Percentiles rank a stretch among this genome's conserved stretches.
Conservation (phyloP, 2,888 invertebrate species). For the Drosophila fungiperda region DNA sequence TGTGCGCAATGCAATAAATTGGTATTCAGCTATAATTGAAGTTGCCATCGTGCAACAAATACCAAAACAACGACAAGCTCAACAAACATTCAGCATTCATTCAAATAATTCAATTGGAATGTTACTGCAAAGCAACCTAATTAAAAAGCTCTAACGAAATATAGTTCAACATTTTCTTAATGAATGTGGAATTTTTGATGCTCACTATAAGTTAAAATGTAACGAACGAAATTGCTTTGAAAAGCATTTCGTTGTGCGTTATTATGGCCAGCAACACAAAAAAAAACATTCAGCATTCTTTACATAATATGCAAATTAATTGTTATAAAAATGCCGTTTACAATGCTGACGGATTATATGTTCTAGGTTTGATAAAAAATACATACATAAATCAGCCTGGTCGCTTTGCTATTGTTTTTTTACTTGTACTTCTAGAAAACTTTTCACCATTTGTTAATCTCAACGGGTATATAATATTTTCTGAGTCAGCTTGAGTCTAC, state of each 20-base stretch:
- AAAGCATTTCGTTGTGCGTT: neutral
- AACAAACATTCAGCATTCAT: conserved; percentile 6
- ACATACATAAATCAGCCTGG: neutral
- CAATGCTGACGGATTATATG: neutral
- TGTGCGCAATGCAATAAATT: conserved; percentile 44
- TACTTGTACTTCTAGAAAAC: neutral
- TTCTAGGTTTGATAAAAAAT: neutral
- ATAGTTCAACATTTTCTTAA: conserved; percentile 5
- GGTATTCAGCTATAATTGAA: conserved; percentile 19
- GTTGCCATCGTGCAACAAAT: conserved; percentile 20
- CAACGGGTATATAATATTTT: conserved; percentile 13
- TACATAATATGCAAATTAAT: neutral
- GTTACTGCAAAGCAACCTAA: conserved; percentile 15
- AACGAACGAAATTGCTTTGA: conserved; percentile 2
- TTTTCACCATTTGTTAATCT: neutral
- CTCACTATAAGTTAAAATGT: neutral
- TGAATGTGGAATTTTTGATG: conserved; percentile 8
- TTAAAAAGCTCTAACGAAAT: conserved; percentile 11
- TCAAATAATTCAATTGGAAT: conserved; percentile 22
- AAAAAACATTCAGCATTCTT: conserved; percentile 8
- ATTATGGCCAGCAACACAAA: neutral
- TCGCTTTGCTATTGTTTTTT: neutral
- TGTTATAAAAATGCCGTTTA: neutral
- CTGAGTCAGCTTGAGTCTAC: conserved; percentile 4
- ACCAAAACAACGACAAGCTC: neutral